Evolutionary conservation across 64 coral and sea anemone species (phyloP).

Genomic region (Montipora capricornis): DNA sequence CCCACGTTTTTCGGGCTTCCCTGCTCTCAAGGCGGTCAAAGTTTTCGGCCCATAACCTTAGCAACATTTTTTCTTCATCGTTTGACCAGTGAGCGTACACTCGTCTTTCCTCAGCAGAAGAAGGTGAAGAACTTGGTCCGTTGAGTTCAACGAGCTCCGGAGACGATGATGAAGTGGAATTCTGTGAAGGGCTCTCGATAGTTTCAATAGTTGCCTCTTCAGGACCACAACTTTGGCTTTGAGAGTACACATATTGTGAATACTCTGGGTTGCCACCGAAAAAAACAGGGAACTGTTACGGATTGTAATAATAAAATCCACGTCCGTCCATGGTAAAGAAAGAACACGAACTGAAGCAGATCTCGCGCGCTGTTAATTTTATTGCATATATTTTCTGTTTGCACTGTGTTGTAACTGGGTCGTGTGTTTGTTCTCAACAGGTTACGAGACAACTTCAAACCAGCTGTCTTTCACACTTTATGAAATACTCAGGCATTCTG

Average conservation of each 20-base stretch:
- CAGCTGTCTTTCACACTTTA: neutral
- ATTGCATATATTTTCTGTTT: too few species aligned
- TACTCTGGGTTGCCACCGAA: neutral
- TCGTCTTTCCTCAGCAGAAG: too few species aligned
- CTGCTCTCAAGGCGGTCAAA: conserved; percentile 20
- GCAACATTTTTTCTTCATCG: neutral
- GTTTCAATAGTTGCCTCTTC: too few species aligned
- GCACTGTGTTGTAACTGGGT: neutral
- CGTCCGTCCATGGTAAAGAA: neutral
- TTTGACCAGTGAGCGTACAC: too few species aligned
- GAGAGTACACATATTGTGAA: neutral
- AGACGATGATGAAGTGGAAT: too few species aligned
- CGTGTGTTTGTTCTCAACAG: neutral
- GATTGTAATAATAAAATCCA: neutral
- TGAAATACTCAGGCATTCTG: neutral
- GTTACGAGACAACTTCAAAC: neutral
- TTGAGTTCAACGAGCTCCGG: too few species aligned
- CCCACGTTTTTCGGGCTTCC: conserved; percentile 41
- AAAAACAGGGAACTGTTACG: neutral
- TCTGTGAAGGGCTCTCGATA: too few species aligned
- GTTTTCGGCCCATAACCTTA: conserved; percentile 1
- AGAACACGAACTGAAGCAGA: neutral
- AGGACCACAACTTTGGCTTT: too few species aligned
- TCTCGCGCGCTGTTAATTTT: too few species aligned
- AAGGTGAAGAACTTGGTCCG: too few species aligned